These are phyloP conservation scores for Scomberomorus guttatus DNA, from an alignment of 2,797 vertebrate genomes.

Conservation along the genomic window DNA sequence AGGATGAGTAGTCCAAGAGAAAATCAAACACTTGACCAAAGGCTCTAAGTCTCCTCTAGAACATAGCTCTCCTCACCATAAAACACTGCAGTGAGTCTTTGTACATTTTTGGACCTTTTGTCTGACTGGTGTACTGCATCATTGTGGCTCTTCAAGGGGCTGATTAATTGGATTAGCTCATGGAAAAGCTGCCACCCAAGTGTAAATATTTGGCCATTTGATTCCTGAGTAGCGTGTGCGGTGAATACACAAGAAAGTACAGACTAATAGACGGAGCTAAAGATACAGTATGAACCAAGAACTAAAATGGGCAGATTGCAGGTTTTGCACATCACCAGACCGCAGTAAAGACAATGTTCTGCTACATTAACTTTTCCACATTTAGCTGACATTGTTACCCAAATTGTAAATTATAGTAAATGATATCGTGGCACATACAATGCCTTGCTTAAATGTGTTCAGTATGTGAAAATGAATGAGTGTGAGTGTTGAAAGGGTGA, in stretches of 20 bases:
- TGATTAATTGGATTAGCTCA: conserved; percentile 47
- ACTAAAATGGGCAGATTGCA: conserved; percentile 18
- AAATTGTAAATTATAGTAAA: not conserved
- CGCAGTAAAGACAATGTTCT: not conserved
- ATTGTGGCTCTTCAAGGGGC: conserved; percentile 16
- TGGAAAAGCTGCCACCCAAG: conserved; percentile 48
- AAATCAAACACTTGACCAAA: not conserved
- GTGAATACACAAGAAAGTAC: conserved; percentile 4
- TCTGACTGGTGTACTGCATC: not conserved
- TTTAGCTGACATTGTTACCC: not conserved
- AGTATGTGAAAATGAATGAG: not conserved
- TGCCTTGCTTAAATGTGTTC: not conserved
- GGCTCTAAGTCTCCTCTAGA: not conserved
- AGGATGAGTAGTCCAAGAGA: not conserved
- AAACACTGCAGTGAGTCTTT: conserved; percentile 11
- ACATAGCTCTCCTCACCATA: not conserved
- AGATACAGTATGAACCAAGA: not conserved
- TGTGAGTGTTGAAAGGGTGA: not conserved
- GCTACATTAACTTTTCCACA: not conserved
- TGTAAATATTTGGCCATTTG: conserved; percentile 51
- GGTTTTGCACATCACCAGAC: not conserved
- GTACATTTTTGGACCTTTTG: not conserved
- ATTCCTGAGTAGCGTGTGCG: conserved; percentile 17
- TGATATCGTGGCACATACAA: not conserved
- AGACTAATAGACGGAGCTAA: not conserved